Evolutionary conservation across 2,888 invertebrate species (phyloP).

Genomic region (Luperina testacea): DNA sequence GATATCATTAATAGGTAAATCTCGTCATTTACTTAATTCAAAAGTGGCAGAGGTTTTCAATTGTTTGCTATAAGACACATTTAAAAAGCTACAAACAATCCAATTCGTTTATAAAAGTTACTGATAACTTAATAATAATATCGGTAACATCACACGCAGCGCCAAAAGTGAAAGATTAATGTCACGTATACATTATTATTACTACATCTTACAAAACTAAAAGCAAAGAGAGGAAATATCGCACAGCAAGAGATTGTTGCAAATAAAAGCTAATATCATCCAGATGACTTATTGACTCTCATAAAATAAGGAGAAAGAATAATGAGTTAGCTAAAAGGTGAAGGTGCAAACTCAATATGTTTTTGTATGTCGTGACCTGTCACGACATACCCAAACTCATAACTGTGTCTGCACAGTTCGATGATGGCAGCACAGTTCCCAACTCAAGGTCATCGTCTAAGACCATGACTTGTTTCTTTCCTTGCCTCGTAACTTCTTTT

Average conservation of each 20-base stretch:
- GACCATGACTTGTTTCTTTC: constrained; percentile 1
- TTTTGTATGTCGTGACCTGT: not conserved
- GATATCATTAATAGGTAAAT: not conserved
- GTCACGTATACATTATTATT: not conserved
- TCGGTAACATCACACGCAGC: not conserved
- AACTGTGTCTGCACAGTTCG: not conserved
- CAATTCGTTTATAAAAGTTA: not conserved
- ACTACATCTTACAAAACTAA: not conserved
- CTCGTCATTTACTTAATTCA: not conserved
- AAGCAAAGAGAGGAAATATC: not conserved
- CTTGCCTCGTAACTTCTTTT: constrained; percentile 2
- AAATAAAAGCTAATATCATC: constrained; percentile 13
- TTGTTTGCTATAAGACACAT: not conserved
- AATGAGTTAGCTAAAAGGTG: not conserved
- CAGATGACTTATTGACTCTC: constrained; percentile 13
- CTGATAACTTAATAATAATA: not conserved
- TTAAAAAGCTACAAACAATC: not conserved
- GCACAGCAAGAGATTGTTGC: constrained; percentile 10
- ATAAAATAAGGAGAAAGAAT: not conserved
- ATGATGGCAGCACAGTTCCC: not conserved
- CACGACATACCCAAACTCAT: too few species aligned
- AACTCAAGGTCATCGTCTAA: not conserved
- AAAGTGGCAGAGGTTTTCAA: not conserved
- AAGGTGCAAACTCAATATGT: constrained; percentile 2
- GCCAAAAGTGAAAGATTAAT: not conserved